Percentiles rank a stretch among this genome's conserved stretches.
phyloP scores from a whole-genome alignment of 2,113 vertebrate genomes.

The Colaptes auratus region DNA sequence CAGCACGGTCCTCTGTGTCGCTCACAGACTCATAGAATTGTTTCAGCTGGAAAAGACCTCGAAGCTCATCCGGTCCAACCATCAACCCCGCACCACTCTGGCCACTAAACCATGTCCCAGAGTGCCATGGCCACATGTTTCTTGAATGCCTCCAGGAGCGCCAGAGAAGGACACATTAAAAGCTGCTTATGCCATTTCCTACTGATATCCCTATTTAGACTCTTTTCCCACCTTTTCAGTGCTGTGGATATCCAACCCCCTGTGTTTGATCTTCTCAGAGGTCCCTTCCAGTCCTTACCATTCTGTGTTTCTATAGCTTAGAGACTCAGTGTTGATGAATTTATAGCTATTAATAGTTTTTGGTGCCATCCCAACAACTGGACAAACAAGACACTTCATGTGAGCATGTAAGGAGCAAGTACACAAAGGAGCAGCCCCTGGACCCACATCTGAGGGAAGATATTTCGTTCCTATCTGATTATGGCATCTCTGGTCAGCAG shows the following conservation, averaged over 20 bases:
- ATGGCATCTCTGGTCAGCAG: neutral
- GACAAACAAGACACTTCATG: neutral
- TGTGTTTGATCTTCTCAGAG: neutral
- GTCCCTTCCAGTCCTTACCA: too few species aligned
- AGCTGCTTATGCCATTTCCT: neutral
- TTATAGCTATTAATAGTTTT: neutral
- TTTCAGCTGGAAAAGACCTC: too few species aligned
- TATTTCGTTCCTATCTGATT: neutral
- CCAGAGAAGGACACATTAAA: neutral
- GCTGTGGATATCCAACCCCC: neutral
- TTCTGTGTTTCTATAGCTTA: neutral
- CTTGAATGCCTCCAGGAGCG: too few species aligned
- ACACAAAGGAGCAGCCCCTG: neutral
- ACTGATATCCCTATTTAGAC: neutral
- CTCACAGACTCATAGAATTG: neutral
- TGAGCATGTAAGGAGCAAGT: neutral
- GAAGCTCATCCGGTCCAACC: too few species aligned
- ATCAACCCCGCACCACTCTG: too few species aligned
- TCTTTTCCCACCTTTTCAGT: neutral
- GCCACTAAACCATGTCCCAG: too few species aligned
- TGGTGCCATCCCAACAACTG: neutral
- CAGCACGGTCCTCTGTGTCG: neutral
- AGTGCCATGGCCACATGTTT: too few species aligned
- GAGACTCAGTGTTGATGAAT: neutral
- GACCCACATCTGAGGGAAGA: neutral